Percentiles rank a stretch among this genome's conserved stretches.
phyloP scores from a whole-genome alignment of 2,888 invertebrate species.

The Rhimphoctona megacephalus region DNA sequence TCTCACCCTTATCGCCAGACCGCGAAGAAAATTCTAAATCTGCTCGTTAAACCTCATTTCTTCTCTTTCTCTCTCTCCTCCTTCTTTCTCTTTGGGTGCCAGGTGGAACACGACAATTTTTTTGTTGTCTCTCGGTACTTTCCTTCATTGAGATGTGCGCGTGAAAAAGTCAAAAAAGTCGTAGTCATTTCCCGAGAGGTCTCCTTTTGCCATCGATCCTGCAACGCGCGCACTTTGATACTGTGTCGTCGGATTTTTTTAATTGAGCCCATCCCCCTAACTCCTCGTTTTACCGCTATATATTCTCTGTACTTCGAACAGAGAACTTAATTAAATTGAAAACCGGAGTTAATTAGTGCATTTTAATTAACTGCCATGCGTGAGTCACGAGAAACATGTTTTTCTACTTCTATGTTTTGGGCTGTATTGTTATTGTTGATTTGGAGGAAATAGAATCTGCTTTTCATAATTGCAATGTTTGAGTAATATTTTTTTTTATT shows the following conservation, averaged over 20 bases:
- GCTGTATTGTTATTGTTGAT: too few relatives aligned
- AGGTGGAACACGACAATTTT: conserved; percentile 62
- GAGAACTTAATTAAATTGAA: conserved; percentile 70
- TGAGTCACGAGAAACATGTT: not conserved
- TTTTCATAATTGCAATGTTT: too few relatives aligned
- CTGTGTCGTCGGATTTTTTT: conserved; percentile 69
- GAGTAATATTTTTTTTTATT: too few relatives aligned
- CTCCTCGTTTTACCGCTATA: not conserved
- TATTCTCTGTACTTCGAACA: not conserved
- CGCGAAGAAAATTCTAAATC: conserved; percentile 83
- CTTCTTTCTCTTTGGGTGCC: conserved; percentile 50
- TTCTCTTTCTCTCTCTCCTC: conserved; percentile 38
- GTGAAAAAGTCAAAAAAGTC: conserved; percentile 51
- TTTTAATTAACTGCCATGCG: conserved; percentile 70
- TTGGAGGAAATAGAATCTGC: too few relatives aligned
- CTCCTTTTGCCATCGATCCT: conserved; percentile 67
- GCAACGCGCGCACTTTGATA: conserved; percentile 65
- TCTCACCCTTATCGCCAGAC: conserved; percentile 82
- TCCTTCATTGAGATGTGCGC: conserved; percentile 46
- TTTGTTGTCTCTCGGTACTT: conserved; percentile 63
- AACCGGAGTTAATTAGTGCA: conserved; percentile 71
- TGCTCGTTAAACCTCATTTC: conserved; percentile 80
- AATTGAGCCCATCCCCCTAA: conserved; percentile 63
- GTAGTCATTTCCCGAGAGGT: conserved; percentile 46
- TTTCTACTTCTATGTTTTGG: not conserved